Base-by-base conservation (phyloP, 2,888 invertebrate species). In the Eurois occulta region DNA sequence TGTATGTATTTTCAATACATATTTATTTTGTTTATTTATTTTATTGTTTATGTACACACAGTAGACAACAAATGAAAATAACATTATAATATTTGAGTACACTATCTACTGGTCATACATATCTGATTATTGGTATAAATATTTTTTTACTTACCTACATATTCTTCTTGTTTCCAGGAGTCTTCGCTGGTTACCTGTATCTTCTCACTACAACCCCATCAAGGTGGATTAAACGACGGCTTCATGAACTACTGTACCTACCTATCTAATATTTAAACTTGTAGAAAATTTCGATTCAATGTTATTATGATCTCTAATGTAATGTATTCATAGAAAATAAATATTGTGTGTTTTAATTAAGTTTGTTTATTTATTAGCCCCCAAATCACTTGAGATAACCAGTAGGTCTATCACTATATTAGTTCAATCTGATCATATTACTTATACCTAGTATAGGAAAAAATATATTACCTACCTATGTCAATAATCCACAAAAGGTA, bases 141-240 rank as follows among this genome's bases (percentile, higher is more conserved):
- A 35, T 32, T 4, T 46, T 28, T 32, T 46, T 43, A 48, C 60
- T 55, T 73, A 58, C 65, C 38, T 71, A 58, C 18, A n/a, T 75
- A 69, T 79, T 78, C 75, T 80, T 72, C 71, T 75, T 82, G 16
- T 80, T 94, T 92, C 48, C 93, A 95, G 95, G 84, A 86, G 88
- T 68, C 81, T 87, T 21, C 81, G 78, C 28, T 94, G 93, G 92
- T 91, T 92, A 84, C 71, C 88, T n/a, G 69, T 90, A 32, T 55
- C 89, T 60, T 77, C 89, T 41, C 90, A 79, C 62, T 85, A 90
- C 77, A 88, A 88, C 80, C 90, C 90, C 28, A 88, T 95, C 77
- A 95, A 95, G 88, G 90, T 93, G 87, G 93, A 95, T 78, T 95
- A 92, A 92, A 87, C 75, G 55, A 72, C 67, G 21, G 73, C 55